phyloP scores from a whole-genome alignment of 1,140 invertebrate species.

The Xylocopa sonorina region DNA sequence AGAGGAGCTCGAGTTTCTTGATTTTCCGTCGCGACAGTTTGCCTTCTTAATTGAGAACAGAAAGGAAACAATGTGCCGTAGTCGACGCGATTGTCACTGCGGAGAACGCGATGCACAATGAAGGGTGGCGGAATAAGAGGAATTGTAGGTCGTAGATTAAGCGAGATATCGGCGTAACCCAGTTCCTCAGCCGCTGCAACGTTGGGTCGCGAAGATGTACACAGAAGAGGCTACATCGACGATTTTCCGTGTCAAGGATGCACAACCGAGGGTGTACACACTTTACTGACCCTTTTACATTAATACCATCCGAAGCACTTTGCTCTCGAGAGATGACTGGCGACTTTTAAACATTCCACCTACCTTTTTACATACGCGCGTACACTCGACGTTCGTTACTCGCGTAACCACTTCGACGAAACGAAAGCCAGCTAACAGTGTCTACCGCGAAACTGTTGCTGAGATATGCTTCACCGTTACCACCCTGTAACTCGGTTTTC shows the following conservation, averaged over 20 bases:
- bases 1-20: slow-evolving; percentile 17
- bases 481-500: slow-evolving; percentile 2
- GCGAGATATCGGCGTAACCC: slow-evolving; percentile 40
- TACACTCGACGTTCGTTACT: neutral
- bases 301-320: slow-evolving; percentile 20
- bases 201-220: neutral
- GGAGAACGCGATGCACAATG: slow-evolving; percentile 1
- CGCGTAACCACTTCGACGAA: neutral
- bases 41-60: slow-evolving; percentile 38
- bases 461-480: neutral
- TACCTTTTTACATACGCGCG: neutral
- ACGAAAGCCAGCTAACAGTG: neutral
- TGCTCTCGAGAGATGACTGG: neutral
- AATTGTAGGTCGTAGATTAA: slow-evolving; percentile 37
- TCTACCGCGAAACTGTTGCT: neutral
- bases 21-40: slow-evolving; percentile 31
- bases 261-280: slow-evolving; percentile 33
- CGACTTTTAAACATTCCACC: neutral
- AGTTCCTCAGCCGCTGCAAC: slow-evolving; percentile 4
- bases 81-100: neutral
- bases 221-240: slow-evolving; percentile 8
- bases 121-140: slow-evolving; percentile 24
- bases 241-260: slow-evolving; percentile 36
- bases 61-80: slow-evolving; percentile 30
- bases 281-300: slow-evolving; percentile 18